Evolutionary conservation across 2,797 vertebrate genomes (phyloP), one percentile per base, ranked within the genome.

Genomic region (Vireo griseus): DNA sequence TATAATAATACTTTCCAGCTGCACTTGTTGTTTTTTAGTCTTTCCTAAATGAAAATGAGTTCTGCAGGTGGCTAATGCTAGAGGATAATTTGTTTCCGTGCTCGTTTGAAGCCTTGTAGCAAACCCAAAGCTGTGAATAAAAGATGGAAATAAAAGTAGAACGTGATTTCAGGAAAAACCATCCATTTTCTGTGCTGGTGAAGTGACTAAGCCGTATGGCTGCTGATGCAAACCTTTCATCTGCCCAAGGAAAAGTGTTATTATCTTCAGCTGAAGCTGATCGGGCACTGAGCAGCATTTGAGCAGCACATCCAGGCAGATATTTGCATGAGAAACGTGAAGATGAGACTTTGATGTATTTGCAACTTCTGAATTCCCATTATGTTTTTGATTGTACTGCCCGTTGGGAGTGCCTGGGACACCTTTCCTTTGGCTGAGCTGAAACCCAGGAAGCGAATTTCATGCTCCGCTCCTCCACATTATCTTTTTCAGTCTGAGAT

Each of bases 321-420:
- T 45, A 92, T 96, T 96, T 96, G 95, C 86, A 91, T 96, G 92
- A 94, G 94, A 94, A 94, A 95, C 67, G 17, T 37, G 40, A 94
- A 87, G 80, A 90, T 39, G 83, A 86, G 68, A 42, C 78, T 86
- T 94, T 89, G 88, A 94, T 86, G 59, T 71, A 85, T 90, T 86
- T 88, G 92, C 62, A 86, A 24, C 63, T 88, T 79, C 44, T 81
- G 72, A 91, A 89, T 92, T 73, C 55, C 51, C 35, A 11, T 89
- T 68, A 62, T 58, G 78, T 18, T 90, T 92, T 17, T 65, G 73
- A 47, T 75, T 75, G 67, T 51, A 25, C 72, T 8, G 1, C 88
- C 78, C 0, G 0, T 47, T 47, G 88, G 25, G 86, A 85, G 33
- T 63, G 29, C 50, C 86, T 54, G n/a, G 39, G 33, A 73, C 67